Evolutionary conservation across 2,888 invertebrate species (phyloP).

Genomic region (Spilarctia lutea): DNA sequence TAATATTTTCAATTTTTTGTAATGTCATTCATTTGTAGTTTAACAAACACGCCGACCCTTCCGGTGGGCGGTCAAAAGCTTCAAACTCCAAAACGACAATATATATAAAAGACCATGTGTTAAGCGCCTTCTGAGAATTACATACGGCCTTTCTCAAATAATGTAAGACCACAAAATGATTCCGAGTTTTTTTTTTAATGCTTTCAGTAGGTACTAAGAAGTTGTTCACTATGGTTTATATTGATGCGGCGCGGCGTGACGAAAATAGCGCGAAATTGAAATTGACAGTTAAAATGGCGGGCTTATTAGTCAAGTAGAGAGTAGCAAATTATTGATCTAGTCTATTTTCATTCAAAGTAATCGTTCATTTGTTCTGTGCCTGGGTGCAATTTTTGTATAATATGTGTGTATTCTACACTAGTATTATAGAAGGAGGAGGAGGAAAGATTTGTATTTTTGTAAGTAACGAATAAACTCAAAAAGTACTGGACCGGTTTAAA

Average conservation of each 20-base stretch:
- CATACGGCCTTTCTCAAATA: neutral
- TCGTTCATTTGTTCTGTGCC: too few species aligned
- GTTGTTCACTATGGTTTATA: neutral
- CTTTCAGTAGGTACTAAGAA: neutral
- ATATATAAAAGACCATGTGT: neutral
- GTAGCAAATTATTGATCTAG: too few species aligned
- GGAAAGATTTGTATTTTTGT: too few species aligned
- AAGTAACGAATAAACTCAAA: too few species aligned
- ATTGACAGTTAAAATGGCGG: neutral
- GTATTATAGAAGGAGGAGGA: too few species aligned
- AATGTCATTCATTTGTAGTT: neutral
- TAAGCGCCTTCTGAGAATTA: neutral
- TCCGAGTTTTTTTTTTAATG: neutral
- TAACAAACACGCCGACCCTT: neutral
- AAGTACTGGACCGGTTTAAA: too few species aligned
- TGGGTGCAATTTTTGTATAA: too few species aligned
- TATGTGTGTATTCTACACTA: too few species aligned
- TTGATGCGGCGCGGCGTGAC: neutral
- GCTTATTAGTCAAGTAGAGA: too few species aligned
- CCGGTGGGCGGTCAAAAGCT: neutral
- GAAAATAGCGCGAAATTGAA: neutral
- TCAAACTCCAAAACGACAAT: neutral
- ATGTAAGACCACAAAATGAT: neutral
- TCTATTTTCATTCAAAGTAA: too few species aligned
- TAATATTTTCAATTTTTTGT: neutral